Evolutionary conservation across 2,113 vertebrate genomes (phyloP), one percentile per base, ranked within the genome.

Genomic region (Echinops telfairi): DNA sequence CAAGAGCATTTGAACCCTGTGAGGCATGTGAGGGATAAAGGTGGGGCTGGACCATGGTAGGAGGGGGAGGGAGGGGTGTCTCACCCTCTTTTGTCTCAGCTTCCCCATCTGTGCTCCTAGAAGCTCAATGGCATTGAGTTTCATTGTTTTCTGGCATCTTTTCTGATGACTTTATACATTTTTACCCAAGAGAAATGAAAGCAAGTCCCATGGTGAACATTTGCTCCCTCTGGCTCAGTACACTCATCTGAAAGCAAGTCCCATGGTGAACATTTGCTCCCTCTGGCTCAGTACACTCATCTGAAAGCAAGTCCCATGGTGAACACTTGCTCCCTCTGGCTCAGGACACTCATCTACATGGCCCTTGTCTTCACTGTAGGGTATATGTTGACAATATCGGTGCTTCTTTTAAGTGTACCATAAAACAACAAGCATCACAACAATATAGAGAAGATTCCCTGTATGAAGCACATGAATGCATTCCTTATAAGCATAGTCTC

Each of bases 401-500:
- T 25, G 70, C 15, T 73, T 60, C 38, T 81, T 38, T 8, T 87
- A 20, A 40, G 36, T 6, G 23, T 1, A 27, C 29, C 8, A 38
- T 6, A 3, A 16, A 82, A 38, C 60, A 58, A 57, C 19, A 31
- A 4, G 5, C 1, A 19, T 47, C 15, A 7, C 70, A 81, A 77
- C 14, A 25, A 58, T 43, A 25, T 5, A 36, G 33, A 78, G 20
- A 86, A 71, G 29, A 9, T 12, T 12, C 62, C 68, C 62, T 75
- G 29, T 20, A 3, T 20, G 66, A 85, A 57, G n/a, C 11, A 25
- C 71, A 43, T 5, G 2, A 31, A 36, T 53, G 3, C 16, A n/a
- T 64, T 71, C 33, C 81, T 93, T 71, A 78, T 7, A 90, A 90
- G 64, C 29, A 36, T n/a, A 83, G 76, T 70, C 33, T 80, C 33